phyloP scores from a whole-genome alignment of 1,140 invertebrate genomes.

The Diabrotica undecimpunctata region DNA sequence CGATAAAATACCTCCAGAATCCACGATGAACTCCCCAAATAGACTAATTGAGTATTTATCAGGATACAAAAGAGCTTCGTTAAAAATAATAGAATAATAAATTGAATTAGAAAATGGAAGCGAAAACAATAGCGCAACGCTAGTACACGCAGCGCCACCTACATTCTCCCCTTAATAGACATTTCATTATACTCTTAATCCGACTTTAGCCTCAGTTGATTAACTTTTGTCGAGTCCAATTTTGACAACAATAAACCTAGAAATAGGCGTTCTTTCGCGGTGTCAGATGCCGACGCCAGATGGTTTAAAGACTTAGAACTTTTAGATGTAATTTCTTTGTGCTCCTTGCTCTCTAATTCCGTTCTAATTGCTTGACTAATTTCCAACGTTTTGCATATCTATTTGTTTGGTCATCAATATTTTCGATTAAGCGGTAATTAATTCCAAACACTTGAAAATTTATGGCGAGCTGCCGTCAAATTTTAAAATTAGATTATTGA shows the following conservation, averaged over 20 bases:
- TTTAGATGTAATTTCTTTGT: too few species aligned
- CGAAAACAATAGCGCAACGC: constrained; percentile 18
- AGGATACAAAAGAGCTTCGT: neutral
- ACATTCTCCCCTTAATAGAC: constrained; percentile 32
- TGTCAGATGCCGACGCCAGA: constrained; percentile 21
- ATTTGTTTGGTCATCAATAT: too few species aligned
- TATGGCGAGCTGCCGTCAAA: too few species aligned
- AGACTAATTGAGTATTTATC: constrained; percentile 9
- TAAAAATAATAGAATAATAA: constrained; percentile 38
- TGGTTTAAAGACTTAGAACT: too few species aligned
- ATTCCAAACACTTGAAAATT: too few species aligned
- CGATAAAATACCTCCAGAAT: neutral
- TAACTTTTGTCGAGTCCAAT: constrained; percentile 29
- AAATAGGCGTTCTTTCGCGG: constrained; percentile 11
- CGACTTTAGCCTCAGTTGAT: constrained; percentile 3
- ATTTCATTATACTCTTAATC: constrained; percentile 1
- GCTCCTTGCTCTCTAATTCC: too few species aligned
- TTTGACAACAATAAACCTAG: constrained; percentile 32
- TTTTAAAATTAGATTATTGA: too few species aligned
- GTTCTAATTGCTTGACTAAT: too few species aligned
- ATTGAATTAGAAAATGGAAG: constrained; percentile 35
- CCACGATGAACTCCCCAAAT: neutral
- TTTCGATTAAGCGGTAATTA: too few species aligned
- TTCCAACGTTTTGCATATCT: too few species aligned
- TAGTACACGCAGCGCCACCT: constrained; percentile 20